Base-by-base conservation (phyloP, 2,797 vertebrate genomes). In the Argyrosomus regius region DNA sequence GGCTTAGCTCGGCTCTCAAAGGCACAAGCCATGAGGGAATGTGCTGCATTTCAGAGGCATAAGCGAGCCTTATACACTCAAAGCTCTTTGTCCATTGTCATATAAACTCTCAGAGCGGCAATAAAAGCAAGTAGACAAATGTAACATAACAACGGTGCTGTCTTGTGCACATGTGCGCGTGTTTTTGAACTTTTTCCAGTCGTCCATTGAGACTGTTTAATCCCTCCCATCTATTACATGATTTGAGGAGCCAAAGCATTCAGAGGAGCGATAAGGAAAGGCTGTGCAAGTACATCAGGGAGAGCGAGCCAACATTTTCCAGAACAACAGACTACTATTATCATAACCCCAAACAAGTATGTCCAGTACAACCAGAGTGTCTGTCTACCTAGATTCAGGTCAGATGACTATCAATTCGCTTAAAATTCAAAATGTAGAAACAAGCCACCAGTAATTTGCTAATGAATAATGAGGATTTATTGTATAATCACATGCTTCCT, bases 41-140 rank as follows among this genome's bases (percentile, higher is more conserved):
- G 52, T 3, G 53, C 71, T 68, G 75, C 69, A 41, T 83, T 31
- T 43, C 35, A 84, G 67, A 83, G 48, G 54, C 49, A 45, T 72
- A 35, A 50, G 13, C 13, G 2, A n/a, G 58, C 48, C 8, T 1
- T 22, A 43, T 14, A 49, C 62, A 53, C 60, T 61, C 75, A 68
- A 59, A 50, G 53, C 59, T 50, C 60, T 60, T 82, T 85, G 80
- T 79, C 80, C 87, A 72, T 53, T 77, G 75, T 87, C 77, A 83
- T 35, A 72, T 76, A 82, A 77, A 83, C 6, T 79, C 66, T 77
- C 81, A 35, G 59, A 0, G 52, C 59, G 1, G 72, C 72, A 64
- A 85, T 90, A 81, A 87, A 89, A 75, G 26, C 20, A 39, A 72
- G 66, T 22, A 88, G 80, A 85, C 80, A 81, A 72, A 87, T 53